Evolutionary conservation across 2,888 invertebrate species (phyloP), one percentile per base, ranked within the genome.

Genomic region (Melanchra persicariae): DNA sequence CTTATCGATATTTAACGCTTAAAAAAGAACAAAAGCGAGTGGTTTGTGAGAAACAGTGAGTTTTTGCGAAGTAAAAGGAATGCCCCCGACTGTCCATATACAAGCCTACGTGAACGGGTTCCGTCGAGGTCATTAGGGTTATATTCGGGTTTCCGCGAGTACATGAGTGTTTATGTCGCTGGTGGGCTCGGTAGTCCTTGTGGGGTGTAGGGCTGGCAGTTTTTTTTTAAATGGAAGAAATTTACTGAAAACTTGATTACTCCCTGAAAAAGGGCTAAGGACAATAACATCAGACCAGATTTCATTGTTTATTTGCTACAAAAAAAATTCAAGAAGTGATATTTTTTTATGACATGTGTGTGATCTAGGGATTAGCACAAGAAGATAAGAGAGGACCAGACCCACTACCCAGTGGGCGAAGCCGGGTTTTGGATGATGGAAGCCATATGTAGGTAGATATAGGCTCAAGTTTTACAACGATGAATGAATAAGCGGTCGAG

Each of bases 41-140:
- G 40, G 19, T 69, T 77, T 64, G 66, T 66, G 59, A 47, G 54
- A 66, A 73, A 61, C 73, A 49, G 61, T 68, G 30, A 61, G 66
- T 77, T 82, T 79, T 76, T 85, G 72, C 64, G 22, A 60, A 77
- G 76, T 77, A 83, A 83, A 83, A 77, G 77, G 82, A 84, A 83
- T 84, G 82, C 74, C 75, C 64, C 71, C 85, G 72, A 51, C 61
- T 43, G 71, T 24, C 70, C 70, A 71, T 78, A 83, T 77, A 83
- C 45, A 54, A 26, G 17, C n/a, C 19, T 54, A 37, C 70, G 79
- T 74, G 72, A 87, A 88, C 87, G 86, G 86, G 89, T 89, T 89
- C 87, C 79, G 55, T 70, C 72, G 87, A 89, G 89, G 89, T 89
- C 88, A 85, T 87, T 85, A 85, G 81, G 88, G 90, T 88, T 87